Base-by-base conservation (phyloP, 2,797 vertebrate genomes). In the Galago senegalensis region DNA sequence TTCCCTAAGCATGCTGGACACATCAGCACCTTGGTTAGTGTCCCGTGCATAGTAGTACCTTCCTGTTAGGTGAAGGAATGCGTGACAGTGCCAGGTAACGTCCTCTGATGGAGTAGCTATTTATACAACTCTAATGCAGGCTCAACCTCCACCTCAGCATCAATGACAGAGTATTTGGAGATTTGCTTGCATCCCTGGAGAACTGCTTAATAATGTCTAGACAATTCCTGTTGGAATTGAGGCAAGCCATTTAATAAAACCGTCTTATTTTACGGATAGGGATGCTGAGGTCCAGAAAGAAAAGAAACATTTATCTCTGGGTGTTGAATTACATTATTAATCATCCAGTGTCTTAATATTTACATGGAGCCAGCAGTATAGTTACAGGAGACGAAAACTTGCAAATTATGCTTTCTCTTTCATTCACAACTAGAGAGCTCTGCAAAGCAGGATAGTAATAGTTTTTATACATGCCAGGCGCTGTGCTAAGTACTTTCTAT, bases 251-350 rank as follows among this genome's bases (percentile, higher is more conserved):
- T 63, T 65, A 82, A 87, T 53, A 43, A 13, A 84, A 31, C 56
- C 4, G 12, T 13, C 10, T 31, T 23, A 34, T 82, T 96, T 82
- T 79, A 61, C 1, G 25, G 25, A 11, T n/a, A 49, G 58, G 14
- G 20, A 49, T 73, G 17, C 73, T 72, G 89, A 96, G 20, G 13
- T n/a, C 34, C 61, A 65, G 37, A 40, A 67, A 87, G 23, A 17
- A 46, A 77, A 95, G 75, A 70, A 58, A n/a, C n/a, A n/a, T 29
- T 92, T 86, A 53, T 92, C 53, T 87, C 40, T 65, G 49, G 65
- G 16, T 70, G 37, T 61, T 83, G 69, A 88, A 61, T 92, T 87
- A 5, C 37, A 29, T 91, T 46, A 25, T 49, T 81, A 69, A 37
- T 53, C 61, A 83, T 67, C 11, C 40, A 18, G 23, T 67, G 29